phyloP scores from a whole-genome alignment of 2,888 invertebrate genomes.

The Volucella inanis region DNA sequence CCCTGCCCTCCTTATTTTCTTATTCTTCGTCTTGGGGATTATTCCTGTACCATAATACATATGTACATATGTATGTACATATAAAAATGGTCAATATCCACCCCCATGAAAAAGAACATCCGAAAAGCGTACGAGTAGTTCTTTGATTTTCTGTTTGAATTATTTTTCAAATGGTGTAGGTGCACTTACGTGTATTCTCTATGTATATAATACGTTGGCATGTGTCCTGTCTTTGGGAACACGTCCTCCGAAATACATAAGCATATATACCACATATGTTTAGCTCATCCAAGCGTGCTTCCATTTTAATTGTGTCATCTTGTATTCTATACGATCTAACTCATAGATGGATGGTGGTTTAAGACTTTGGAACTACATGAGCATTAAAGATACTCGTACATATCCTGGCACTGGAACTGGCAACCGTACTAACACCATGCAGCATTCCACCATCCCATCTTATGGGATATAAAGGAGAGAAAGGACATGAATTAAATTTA shows the following conservation, averaged over 20 bases:
- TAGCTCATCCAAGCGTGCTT: slow-evolving; percentile 62
- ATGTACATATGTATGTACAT: not conserved
- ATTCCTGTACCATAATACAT: not conserved
- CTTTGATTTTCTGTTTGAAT: slow-evolving; percentile 75
- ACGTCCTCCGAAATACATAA: slow-evolving; percentile 43
- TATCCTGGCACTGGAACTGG: slow-evolving; percentile 28
- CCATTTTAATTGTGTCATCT: slow-evolving; percentile 75
- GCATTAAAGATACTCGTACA: slow-evolving; percentile 27
- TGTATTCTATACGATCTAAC: slow-evolving; percentile 67
- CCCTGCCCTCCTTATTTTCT: slow-evolving; percentile 63
- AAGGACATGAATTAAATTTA: slow-evolving; percentile 72
- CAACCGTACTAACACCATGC: too few relatives aligned
- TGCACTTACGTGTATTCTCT: slow-evolving; percentile 34
- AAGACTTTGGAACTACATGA: not conserved
- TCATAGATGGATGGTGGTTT: slow-evolving; percentile 13
- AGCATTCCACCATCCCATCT: too few relatives aligned
- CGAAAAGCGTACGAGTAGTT: slow-evolving; percentile 65
- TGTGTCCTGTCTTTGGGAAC: slow-evolving; percentile 67
- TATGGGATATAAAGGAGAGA: slow-evolving; percentile 15
- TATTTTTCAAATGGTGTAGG: slow-evolving; percentile 64
- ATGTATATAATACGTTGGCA: slow-evolving; percentile 21
- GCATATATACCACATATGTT: slow-evolving; percentile 59
- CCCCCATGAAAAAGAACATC: slow-evolving; percentile 38
- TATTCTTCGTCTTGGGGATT: slow-evolving; percentile 23
- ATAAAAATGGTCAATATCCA: slow-evolving; percentile 46